phyloP scores from a whole-genome alignment of 2,888 invertebrate genomes.

The Aleiodes alternator region DNA sequence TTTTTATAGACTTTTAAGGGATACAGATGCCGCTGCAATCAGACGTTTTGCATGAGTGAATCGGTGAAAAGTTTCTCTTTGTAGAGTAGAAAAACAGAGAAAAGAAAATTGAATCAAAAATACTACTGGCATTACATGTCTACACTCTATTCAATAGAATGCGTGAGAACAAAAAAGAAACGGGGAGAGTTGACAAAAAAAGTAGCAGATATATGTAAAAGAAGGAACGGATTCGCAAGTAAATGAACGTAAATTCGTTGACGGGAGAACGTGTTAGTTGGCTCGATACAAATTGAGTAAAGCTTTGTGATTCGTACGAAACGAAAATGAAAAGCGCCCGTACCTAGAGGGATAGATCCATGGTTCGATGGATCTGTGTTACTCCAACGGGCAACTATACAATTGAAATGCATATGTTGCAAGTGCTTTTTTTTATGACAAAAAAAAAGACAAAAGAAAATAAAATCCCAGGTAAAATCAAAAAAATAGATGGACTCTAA shows the following conservation, averaged over 20 bases:
- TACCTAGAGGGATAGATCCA: conserved; percentile 29
- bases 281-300: conserved; percentile 53
- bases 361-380: conserved; percentile 41
- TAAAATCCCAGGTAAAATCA: background rate
- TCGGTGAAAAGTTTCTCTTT: background rate
- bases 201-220: background rate
- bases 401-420: conserved; percentile 29
- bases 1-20: conserved; percentile 13
- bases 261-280: conserved; percentile 26
- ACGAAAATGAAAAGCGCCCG: conserved; percentile 48
- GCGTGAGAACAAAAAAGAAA: conserved; percentile 7
- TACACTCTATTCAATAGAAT: conserved; percentile 5
- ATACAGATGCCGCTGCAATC: conserved; percentile 16
- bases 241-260: conserved; percentile 11
- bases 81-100: background rate
- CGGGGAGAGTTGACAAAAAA: background rate
- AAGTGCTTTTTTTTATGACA: background rate
- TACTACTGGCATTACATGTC: conserved; percentile 19
- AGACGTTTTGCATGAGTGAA: conserved; percentile 29
- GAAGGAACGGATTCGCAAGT: conserved; percentile 20
- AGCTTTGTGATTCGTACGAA: conserved; percentile 50
- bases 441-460: background rate
- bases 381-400: conserved; percentile 11
- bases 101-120: conserved; percentile 5
- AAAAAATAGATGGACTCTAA: background rate